Evolutionary conservation across 2,113 vertebrate genomes (phyloP).

Genomic region (Toxotes chatareus): DNA sequence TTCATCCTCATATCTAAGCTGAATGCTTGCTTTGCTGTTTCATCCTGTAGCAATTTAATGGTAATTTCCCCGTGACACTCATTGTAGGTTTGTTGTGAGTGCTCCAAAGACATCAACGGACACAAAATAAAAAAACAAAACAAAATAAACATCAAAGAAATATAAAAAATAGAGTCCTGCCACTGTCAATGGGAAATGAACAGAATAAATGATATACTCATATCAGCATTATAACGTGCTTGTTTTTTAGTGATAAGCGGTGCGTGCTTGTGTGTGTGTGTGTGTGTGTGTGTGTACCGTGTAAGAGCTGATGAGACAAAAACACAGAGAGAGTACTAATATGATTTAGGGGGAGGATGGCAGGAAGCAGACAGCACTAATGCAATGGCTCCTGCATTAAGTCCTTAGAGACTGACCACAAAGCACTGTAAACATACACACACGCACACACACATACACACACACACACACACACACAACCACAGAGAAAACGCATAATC

Average conservation of each 20-base stretch:
- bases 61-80: conserved; percentile 1
- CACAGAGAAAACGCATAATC: conserved; percentile 8
- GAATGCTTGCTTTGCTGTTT: background rate
- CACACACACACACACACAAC: background rate
- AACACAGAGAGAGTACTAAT: conserved; percentile 67
- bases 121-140: background rate
- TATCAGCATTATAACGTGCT: background rate
- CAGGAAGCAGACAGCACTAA: conserved; percentile 81
- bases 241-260: conserved; percentile 26
- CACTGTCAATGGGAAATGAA: background rate
- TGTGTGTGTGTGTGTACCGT: conserved; percentile 29
- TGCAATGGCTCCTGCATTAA: conserved; percentile 76
- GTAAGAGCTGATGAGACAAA: conserved; percentile 71
- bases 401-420: conserved; percentile 64
- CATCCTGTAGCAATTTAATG: background rate
- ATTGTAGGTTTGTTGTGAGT: background rate
- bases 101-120: conserved; percentile 9
- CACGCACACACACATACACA: conserved; percentile 1
- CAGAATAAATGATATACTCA: background rate
- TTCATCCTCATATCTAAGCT: background rate
- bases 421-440: conserved; percentile 34
- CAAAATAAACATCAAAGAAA: background rate
- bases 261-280: conserved; percentile 5
- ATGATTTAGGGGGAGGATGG: conserved; percentile 72
- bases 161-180: background rate